Base-by-base conservation (phyloP, 1,140 invertebrate species). In the Plutomurus gul region DNA sequence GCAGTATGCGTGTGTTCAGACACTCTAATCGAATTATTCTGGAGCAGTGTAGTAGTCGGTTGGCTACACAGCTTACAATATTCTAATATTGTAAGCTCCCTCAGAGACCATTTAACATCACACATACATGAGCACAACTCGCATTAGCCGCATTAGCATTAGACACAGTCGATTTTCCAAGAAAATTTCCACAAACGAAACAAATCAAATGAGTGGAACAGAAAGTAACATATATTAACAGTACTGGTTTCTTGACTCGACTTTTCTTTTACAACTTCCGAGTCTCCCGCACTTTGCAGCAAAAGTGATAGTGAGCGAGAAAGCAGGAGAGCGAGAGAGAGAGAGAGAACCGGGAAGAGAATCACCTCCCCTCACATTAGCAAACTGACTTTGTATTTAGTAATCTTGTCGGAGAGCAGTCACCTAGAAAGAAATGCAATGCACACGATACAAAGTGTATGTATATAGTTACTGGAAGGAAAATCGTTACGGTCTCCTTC, bases 151-250 rank as follows among this genome's bases (percentile, higher is more conserved):
- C 70, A 81, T 81, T 81, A 81, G 76, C 79, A 81, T 81, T 81
- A 81, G 79, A 81, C 76, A 81, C 79, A 81, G 79, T 74, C 79
- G 75, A 81, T 81, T 81, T 78, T 81, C 79, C 72, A 74, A 40
- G 46, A 77, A 81, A 79, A 75, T 75, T 76, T 46, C 70, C 49
- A 65, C 39, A 65, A 81, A 77, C 56, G 79, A 81, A 81, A 81
- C 79, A 81, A 80, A 77, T 81, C 43, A 77, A 65, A 65, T 65
- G 56, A 65, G 56, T 13, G 56, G 27, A 65, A 65, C 56, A n/a
- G n/a, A n/a, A n/a, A n/a, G n/a, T n/a, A n/a, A n/a, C n/a, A n/a
- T n/a, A n/a, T n/a, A n/a, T n/a, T n/a, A n/a, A n/a, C n/a, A n/a
- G n/a, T n/a, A n/a, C n/a, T n/a, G n/a, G n/a, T n/a, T n/a, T n/a